Base-by-base conservation (phyloP, 2,113 vertebrate species). In the Proteles cristata region DNA sequence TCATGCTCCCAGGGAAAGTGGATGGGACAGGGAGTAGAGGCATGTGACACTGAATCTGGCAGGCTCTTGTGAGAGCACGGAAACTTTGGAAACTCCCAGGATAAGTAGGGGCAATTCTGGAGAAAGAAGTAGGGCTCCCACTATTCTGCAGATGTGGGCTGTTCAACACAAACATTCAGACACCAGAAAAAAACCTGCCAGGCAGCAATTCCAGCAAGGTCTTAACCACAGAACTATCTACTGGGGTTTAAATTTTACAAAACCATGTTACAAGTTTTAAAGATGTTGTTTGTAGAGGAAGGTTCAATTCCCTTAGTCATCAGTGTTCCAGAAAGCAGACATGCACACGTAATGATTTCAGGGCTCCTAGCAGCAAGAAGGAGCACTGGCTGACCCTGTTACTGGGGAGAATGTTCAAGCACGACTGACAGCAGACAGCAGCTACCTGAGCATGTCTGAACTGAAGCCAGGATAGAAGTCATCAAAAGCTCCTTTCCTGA, bases 401-500 rank as follows among this genome's bases (percentile, higher is more conserved):
- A 19, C 50, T 45, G 7, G 33, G 1, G 35, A 87, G 55, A 71
- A 28, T 35, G 45, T 25, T 69, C 63, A n/a, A 33, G 48, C 66
- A 26, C 19, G 19, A 48, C 26, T 58, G 55, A 83, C 17, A 66
- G 45, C 48, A 19, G n/a, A 16, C 45, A 16, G 53, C 45, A 53
- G 81, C 66, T 84, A 50, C 83, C 68, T 76, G 73, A 65, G 66
- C 23, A 43, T 0, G 2, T 65, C 73, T 68, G 66, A 94, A 88
- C 73, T 33, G 21, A 93, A 69, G 50, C 65, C 23, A 0, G n/a
- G 33, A 35, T 1, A 28, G 53, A 14, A 77, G 8, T 39, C 71
- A 88, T 95, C 97, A 82, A 93, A 96, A 88, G 53, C 53, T 86
- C 53, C 21, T 61, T 39, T 94, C 69, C 92, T 76, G 95, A 94